Percentiles rank a stretch among this genome's conserved stretches.
phyloP scores from a whole-genome alignment of 2,888 invertebrate genomes.

The Lasioglossum villosulum region DNA sequence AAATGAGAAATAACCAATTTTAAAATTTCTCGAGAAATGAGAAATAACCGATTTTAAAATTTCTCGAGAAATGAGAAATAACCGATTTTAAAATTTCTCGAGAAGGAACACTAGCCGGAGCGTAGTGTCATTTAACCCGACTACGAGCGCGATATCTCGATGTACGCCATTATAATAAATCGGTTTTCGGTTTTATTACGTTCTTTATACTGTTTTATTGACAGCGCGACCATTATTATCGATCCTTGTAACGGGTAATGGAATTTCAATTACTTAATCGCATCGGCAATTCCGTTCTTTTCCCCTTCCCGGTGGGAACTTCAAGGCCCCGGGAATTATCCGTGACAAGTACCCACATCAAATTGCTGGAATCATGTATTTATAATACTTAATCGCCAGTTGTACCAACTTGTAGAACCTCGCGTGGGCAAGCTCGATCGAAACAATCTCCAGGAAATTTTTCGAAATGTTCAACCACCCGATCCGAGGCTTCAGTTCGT shows the following conservation, averaged over 20 bases:
- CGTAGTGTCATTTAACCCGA: not conserved
- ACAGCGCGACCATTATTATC: not conserved
- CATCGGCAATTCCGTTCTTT: not conserved
- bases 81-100: too few species aligned
- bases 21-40: too few species aligned
- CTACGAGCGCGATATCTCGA: not conserved
- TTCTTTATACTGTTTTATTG: not conserved
- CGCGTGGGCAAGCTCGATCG: not conserved
- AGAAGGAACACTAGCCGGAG: too few species aligned
- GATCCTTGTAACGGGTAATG: slow-evolving; percentile 13
- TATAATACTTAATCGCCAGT: not conserved
- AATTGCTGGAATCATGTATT: not conserved
- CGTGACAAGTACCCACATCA: not conserved
- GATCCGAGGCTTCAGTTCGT: too few species aligned
- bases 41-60: too few species aligned
- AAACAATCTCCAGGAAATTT: not conserved
- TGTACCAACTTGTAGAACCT: not conserved
- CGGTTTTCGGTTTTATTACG: not conserved
- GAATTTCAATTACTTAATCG: slow-evolving; percentile 17
- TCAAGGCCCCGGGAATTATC: not conserved
- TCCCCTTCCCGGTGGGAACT: not conserved
- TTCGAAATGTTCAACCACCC: not conserved
- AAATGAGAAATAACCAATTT: too few species aligned
- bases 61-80: too few species aligned
- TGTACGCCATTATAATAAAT: not conserved